Percentiles rank a stretch among this genome's conserved stretches.
These are phyloP conservation scores for Pipra filicauda DNA, from an alignment of 2,113 vertebrate genomes.

Conservation along the genomic window DNA sequence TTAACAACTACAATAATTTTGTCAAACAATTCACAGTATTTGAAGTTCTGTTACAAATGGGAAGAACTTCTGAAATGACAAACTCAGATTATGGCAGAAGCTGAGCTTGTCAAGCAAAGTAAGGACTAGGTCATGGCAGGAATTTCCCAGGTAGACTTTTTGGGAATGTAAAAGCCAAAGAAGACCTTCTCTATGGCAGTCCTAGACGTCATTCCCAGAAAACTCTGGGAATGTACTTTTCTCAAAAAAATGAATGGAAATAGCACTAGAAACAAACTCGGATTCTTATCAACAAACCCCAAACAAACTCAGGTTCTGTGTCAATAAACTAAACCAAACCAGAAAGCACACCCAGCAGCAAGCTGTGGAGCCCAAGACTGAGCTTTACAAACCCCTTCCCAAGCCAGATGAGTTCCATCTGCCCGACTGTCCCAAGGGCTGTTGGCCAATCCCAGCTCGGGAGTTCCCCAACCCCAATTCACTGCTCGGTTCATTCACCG, in stretches of 20 bases:
- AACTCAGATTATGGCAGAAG: not conserved
- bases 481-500: not conserved
- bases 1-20: not conserved
- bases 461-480: not conserved
- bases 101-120: not conserved
- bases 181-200: not conserved
- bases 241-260: not conserved
- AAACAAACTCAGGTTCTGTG: not conserved
- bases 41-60: not conserved
- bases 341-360: not conserved
- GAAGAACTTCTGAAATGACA: not conserved
- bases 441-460: not conserved
- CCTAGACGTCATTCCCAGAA: not conserved
- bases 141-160: not conserved
- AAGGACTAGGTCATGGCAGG: not conserved
- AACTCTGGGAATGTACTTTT: not conserved
- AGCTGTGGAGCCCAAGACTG: accelerated
- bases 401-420: not conserved
- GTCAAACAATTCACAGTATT: not conserved
- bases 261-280: not conserved
- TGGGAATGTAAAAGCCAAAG: not conserved
- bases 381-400: accelerated
- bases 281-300: not conserved
- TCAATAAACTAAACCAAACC: not conserved
- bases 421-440: not conserved